A percentile compares a stretch with the other conserved stretches of the same genome.
phyloP scores from a whole-genome alignment of 2,888 invertebrate species.

The Biston betularia region DNA sequence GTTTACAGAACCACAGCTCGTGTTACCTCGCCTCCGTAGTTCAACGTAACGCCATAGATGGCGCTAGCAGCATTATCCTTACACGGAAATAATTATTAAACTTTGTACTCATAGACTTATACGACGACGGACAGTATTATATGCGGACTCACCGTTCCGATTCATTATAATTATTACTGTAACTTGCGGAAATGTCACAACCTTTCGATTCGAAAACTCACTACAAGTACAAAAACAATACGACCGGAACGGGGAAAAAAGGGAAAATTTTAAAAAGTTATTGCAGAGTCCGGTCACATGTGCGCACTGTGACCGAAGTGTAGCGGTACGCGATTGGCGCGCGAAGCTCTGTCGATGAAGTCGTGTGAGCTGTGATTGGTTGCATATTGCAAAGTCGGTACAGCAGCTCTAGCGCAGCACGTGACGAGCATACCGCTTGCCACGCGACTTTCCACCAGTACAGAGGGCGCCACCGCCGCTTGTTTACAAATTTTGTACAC shows the following conservation, averaged over 20 bases:
- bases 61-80: background rate
- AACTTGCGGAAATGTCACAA: conserved; percentile 11
- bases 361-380: conserved; percentile 60
- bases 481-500: conserved; percentile 64
- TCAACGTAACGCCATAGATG: background rate
- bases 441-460: conserved; percentile 40
- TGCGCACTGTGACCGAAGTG: conserved; percentile 67
- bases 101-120: background rate
- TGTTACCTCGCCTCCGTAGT: background rate
- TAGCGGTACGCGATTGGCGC: conserved; percentile 65
- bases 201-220: conserved; percentile 8
- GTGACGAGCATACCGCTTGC: conserved; percentile 62
- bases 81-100: conserved; percentile 2
- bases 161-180: conserved; percentile 57
- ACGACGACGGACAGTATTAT: conserved; percentile 4
- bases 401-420: conserved; percentile 62
- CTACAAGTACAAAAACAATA: conserved; percentile 32
- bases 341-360: conserved; percentile 53
- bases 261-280: conserved; percentile 39
- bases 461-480: conserved; percentile 65
- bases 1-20: background rate
- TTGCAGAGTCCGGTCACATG: conserved; percentile 72
- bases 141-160: conserved; percentile 69
- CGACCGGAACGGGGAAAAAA: conserved; percentile 29
- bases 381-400: conserved; percentile 52